Conservation (phyloP, 2,888 invertebrate genomes). For the Clunio marinus region DNA sequence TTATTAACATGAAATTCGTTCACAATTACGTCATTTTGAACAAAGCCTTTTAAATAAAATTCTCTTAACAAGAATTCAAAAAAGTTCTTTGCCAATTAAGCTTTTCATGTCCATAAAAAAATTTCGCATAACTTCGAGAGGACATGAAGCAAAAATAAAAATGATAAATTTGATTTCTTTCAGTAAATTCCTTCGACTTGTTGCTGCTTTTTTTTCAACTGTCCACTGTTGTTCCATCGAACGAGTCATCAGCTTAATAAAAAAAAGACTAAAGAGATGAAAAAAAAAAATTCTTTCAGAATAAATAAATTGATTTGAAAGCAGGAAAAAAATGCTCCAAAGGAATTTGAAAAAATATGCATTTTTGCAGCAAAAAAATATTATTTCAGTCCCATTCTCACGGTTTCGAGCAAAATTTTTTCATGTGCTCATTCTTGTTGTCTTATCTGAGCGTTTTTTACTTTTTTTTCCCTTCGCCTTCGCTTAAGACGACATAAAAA, state of each 20-base stretch:
- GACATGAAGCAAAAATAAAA: background rate
- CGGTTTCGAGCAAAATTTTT: conserved; percentile 34
- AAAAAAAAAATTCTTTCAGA: conserved; percentile 28
- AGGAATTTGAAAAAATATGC: conserved; percentile 33
- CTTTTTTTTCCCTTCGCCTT: conserved; percentile 14
- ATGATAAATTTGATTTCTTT: conserved; percentile 14
- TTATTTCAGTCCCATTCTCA: conserved; percentile 39
- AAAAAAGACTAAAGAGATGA: background rate
- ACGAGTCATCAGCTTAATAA: background rate
- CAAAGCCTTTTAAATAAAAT: background rate
- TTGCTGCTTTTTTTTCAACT: background rate
- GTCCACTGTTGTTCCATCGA: conserved; percentile 5
- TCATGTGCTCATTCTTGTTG: conserved; percentile 22
- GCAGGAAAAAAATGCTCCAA: conserved; percentile 8
- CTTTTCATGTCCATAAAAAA: background rate
- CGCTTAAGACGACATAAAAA: conserved; percentile 22
- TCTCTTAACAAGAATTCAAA: too few species aligned
- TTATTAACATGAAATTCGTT: background rate
- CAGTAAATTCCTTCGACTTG: background rate
- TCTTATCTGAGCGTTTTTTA: conserved; percentile 14
- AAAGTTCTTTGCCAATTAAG: too few species aligned
- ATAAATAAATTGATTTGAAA: conserved; percentile 34
- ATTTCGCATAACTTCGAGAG: background rate
- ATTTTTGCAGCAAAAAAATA: conserved; percentile 23
- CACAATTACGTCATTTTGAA: conserved; percentile 24